Evolutionary conservation across 2,888 invertebrate species (phyloP), one percentile per base, ranked within the genome.

Genomic region (Drosophila dives): DNA sequence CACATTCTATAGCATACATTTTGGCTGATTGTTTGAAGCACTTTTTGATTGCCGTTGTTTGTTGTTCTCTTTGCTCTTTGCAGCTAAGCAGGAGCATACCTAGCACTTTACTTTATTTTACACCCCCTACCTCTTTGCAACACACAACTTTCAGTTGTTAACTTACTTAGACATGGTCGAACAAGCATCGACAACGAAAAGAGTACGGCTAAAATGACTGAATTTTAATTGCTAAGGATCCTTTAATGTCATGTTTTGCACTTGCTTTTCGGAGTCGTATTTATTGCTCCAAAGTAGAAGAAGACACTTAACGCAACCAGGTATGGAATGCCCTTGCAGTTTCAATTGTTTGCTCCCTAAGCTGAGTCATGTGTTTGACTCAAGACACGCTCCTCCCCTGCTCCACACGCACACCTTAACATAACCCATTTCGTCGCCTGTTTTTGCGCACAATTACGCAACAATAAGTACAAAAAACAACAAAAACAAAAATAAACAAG

Each of bases 381-480:
- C 23, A 45, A 45, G 45, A 23, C 8, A 45, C 20, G 8, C 45
- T 20, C 10, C 2, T n/a, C 20, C 12, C 38, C 3, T 45, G 20
- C 7, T 15, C 33, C n/a, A 6, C 36, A 33, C 23, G 23, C 20
- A 51, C 72, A 10, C 26, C 62, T 50, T 42, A 66, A 66, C 78
- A 77, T 72, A 77, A 77, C 77, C 77, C 77, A 81, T 81, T 77
- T 72, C 59, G 78, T 77, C 78, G 77, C 78, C 77, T 53, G 53
- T 83, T 73, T 71, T 70, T 86, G 81, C 84, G 90, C 85, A 85
- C 90, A 85, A 85, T 85, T 90, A 85, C 90, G 68, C 89, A 90
- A 80, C 81, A 89, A 85, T 74, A 85, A 90, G 64, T 62, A 72
- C 64, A 72, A 72, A 64, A 66, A 77, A 77, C 54, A 58, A 77